A percentile compares a stretch with the other conserved stretches of the same genome.
phyloP scores from a whole-genome alignment of 1,140 invertebrate genomes.

The Mya arenaria region DNA sequence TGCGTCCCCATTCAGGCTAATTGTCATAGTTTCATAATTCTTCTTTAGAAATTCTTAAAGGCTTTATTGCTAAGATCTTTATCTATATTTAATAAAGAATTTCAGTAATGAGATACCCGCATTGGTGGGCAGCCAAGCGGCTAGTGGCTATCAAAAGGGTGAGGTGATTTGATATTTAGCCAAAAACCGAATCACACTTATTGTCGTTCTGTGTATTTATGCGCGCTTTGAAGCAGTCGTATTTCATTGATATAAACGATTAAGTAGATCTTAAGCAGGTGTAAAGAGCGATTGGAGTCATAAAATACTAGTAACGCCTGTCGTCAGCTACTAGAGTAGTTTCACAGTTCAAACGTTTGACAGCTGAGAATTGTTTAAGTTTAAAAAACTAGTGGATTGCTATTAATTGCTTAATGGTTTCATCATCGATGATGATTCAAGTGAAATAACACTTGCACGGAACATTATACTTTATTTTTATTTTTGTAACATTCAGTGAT shows the following conservation, averaged over 20 bases:
- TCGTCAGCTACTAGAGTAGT: too few species aligned
- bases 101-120: slow-evolving; percentile 16
- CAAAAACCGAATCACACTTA: slow-evolving; percentile 29
- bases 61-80: background rate
- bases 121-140: slow-evolving; percentile 3
- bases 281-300: slow-evolving; percentile 27
- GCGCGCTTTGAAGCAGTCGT: slow-evolving; percentile 29
- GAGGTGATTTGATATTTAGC: background rate
- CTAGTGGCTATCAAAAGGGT: slow-evolving; percentile 13
- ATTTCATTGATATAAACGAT: slow-evolving; percentile 45
- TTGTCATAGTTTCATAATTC: slow-evolving; percentile 38
- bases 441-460: too few species aligned
- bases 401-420: too few species aligned
- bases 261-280: slow-evolving; percentile 49
- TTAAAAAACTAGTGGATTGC: too few species aligned
- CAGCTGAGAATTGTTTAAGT: too few species aligned
- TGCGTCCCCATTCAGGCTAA: slow-evolving; percentile 31
- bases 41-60: background rate
- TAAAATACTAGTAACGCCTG: too few species aligned
- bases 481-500: too few species aligned
- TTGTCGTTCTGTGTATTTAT: slow-evolving; percentile 39
- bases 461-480: too few species aligned
- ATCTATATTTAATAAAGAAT: background rate
- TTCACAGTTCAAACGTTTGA: too few species aligned
- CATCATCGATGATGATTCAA: too few species aligned